These are phyloP conservation scores for Polietes domitor DNA, from an alignment of 2,888 invertebrate genomes.

Conservation along the genomic window DNA sequence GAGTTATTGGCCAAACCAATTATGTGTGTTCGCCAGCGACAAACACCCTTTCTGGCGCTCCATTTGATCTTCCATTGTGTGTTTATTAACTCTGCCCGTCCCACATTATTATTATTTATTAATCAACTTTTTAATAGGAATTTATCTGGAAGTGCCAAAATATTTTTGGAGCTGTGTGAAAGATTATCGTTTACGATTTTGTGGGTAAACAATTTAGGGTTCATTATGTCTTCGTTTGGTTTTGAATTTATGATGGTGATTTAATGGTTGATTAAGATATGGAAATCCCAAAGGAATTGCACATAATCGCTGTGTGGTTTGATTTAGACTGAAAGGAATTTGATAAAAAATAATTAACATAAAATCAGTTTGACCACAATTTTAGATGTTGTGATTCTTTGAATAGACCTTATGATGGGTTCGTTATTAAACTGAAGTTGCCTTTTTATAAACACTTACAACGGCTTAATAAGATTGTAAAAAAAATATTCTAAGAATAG, in stretches of 20 bases:
- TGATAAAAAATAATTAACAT: too few relatives aligned
- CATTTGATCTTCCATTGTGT: conserved; percentile 19
- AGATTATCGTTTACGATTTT: background rate
- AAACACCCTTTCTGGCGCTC: background rate
- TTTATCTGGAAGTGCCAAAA: conserved; percentile 17
- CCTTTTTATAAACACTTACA: too few relatives aligned
- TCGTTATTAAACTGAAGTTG: too few relatives aligned
- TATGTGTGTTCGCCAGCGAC: too few relatives aligned
- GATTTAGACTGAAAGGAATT: too few relatives aligned
- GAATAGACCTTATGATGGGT: too few relatives aligned
- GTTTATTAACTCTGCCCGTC: background rate
- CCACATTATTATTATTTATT: conserved; percentile 23
- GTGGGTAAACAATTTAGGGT: background rate
- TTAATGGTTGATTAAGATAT: background rate
- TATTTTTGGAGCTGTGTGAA: background rate
- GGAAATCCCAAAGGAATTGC: background rate
- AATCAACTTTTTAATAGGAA: background rate
- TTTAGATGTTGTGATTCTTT: too few relatives aligned
- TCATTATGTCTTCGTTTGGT: background rate
- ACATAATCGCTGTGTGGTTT: too few relatives aligned
- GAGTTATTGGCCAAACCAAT: too few relatives aligned
- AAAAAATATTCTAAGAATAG: too few relatives aligned
- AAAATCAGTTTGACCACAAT: too few relatives aligned
- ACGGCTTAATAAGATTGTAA: too few relatives aligned
- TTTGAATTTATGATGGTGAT: background rate